These are phyloP conservation scores for Trissoscelio sp. DNA, from an alignment of 2,888 invertebrate genomes.

Conservation along the genomic window DNA sequence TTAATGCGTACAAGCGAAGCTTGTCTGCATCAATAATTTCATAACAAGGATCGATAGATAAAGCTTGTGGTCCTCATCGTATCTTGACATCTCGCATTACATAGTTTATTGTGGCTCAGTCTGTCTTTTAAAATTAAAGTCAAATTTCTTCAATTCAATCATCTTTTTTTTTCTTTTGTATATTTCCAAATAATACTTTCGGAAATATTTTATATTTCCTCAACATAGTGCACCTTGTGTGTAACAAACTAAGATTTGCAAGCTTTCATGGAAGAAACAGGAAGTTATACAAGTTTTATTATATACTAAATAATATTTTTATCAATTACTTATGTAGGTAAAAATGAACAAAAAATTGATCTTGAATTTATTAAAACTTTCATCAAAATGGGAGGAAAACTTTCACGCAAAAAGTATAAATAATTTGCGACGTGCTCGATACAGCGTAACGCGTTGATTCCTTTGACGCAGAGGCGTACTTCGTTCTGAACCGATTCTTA, in stretches of 20 bases:
- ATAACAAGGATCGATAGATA: conserved; percentile 24
- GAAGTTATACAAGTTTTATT: too few relatives aligned
- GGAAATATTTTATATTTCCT: too few relatives aligned
- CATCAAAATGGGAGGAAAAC: too few relatives aligned
- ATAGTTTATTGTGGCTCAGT: not conserved
- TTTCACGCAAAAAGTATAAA: conserved; percentile 49
- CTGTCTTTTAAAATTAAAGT: conserved; percentile 10
- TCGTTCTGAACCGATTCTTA: conserved; percentile 70
- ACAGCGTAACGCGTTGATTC: conserved; percentile 60
- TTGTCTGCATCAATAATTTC: conserved; percentile 29
- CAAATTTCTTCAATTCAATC: not conserved
- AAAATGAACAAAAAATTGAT: too few relatives aligned
- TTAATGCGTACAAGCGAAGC: conserved; percentile 25
- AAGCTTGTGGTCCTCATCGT: conserved; percentile 9
- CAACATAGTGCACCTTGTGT: too few relatives aligned
- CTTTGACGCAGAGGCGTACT: conserved; percentile 50
- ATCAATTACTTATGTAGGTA: too few relatives aligned
- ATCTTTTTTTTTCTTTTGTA: too few relatives aligned
- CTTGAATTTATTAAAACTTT: too few relatives aligned
- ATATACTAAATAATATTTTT: too few relatives aligned
- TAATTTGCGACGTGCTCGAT: conserved; percentile 54
- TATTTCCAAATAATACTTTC: too few relatives aligned
- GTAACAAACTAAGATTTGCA: too few relatives aligned
- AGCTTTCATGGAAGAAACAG: too few relatives aligned
- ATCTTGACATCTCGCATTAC: conserved; percentile 5